Evolutionary conservation across 23 tunicate species (phyloP).

Genomic region (Phallusia fumigata): DNA sequence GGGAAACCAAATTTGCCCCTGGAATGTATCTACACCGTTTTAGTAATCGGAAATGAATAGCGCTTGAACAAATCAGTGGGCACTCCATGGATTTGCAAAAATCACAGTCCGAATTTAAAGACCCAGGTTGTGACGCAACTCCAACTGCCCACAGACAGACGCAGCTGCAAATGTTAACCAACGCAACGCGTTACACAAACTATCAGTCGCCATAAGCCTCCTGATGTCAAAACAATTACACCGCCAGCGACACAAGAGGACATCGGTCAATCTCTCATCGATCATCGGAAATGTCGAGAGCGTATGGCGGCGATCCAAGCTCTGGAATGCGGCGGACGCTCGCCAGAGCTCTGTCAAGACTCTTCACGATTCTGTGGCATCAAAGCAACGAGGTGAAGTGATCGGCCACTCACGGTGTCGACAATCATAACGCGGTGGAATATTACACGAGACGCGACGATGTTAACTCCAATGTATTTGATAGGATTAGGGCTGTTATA

Average conservation of each 20-base stretch:
- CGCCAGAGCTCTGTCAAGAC: neutral
- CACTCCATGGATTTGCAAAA: too few species aligned
- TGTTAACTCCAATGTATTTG: too few species aligned
- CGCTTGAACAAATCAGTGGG: too few species aligned
- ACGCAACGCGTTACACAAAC: neutral
- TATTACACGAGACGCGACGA: neutral
- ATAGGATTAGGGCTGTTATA: too few species aligned
- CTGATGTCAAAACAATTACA: neutral
- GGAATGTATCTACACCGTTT: too few species aligned
- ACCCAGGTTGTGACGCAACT: too few species aligned
- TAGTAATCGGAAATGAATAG: too few species aligned
- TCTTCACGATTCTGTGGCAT: neutral
- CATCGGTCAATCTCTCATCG: neutral
- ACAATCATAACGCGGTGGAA: neutral
- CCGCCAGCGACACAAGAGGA: neutral
- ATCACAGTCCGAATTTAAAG: too few species aligned
- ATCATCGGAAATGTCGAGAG: neutral
- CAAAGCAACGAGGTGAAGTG: constrained; percentile 7
- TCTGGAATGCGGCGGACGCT: neutral
- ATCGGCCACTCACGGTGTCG: neutral
- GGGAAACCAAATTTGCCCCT: too few species aligned
- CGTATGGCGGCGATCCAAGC: neutral
- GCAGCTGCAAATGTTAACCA: neutral
- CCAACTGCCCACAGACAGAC: too few species aligned
- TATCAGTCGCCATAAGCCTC: too few species aligned